Evolutionary conservation across 2,113 vertebrate species (phyloP).

Genomic region (Peromyscus leucopus): DNA sequence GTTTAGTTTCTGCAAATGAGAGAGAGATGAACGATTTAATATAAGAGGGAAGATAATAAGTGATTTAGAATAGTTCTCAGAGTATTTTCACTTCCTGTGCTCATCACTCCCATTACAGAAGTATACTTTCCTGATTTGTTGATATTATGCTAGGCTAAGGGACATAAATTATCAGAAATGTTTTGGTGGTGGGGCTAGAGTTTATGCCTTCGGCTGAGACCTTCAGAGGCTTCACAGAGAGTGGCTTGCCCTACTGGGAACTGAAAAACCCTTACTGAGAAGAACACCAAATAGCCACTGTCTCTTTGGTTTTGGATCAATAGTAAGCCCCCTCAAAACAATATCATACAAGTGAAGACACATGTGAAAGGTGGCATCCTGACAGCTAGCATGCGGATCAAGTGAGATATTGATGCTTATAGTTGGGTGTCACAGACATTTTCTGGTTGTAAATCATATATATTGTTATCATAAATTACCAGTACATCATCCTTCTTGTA

Average conservation of each 20-base stretch:
- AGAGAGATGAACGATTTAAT: background rate
- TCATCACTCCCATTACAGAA: background rate
- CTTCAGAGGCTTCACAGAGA: background rate
- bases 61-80: background rate
- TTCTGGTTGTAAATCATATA: background rate
- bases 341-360: background rate
- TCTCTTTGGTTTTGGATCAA: background rate
- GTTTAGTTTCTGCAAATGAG: background rate
- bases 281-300: background rate
- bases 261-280: background rate
- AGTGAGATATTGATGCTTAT: background rate
- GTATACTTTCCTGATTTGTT: background rate
- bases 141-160: background rate
- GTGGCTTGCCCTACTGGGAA: background rate
- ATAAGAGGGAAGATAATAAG: background rate
- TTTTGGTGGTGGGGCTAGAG: background rate
- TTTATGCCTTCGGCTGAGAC: background rate
- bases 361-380: background rate
- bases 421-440: background rate
- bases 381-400: background rate
- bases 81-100: background rate
- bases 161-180: background rate
- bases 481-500: background rate
- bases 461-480: background rate
- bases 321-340: background rate